Percentiles rank a stretch among this genome's conserved stretches.
Conservation (phyloP, 2,888 invertebrate genomes). For the Iphiclides podalirius region DNA sequence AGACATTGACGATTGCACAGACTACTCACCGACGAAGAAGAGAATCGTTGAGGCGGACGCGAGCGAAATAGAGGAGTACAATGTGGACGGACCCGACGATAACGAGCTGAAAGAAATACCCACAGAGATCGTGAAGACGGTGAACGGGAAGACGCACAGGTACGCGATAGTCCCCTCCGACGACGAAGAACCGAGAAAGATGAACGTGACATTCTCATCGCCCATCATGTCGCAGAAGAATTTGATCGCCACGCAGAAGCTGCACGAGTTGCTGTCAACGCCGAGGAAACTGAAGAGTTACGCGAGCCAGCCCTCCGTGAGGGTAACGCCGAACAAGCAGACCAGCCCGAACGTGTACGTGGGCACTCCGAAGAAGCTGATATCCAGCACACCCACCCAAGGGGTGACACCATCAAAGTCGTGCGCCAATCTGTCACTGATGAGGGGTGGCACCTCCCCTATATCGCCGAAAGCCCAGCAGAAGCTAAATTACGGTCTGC, state of each 20-base stretch:
- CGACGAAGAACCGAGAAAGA: conserved; percentile 67
- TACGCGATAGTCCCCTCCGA: conserved; percentile 82
- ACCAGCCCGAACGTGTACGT: conserved; percentile 45
- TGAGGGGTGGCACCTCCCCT: conserved; percentile 51
- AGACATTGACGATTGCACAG: conserved; percentile 59
- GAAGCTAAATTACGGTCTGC: conserved; percentile 74
- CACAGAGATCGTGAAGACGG: conserved; percentile 81
- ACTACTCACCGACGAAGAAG: conserved; percentile 74
- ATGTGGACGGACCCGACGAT: conserved; percentile 77
- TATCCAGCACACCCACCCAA: conserved; percentile 66
- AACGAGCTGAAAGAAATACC: conserved; percentile 79
- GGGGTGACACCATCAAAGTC: conserved; percentile 70
- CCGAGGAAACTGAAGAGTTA: conserved; percentile 82
- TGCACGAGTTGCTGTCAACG: conserved; percentile 87
- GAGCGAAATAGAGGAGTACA: conserved; percentile 72
- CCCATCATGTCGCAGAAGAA: conserved; percentile 79
- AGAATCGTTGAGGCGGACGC: conserved; percentile 66
- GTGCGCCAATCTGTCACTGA: conserved; percentile 63
- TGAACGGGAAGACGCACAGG: conserved; percentile 79
- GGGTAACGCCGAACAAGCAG: conserved; percentile 60
- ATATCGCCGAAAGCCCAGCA: conserved; percentile 79
- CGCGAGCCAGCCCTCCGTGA: conserved; percentile 74
- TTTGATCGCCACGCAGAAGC: conserved; percentile 86
- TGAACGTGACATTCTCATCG: conserved; percentile 61
- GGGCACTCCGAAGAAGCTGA: conserved; percentile 51